phyloP scores from a whole-genome alignment of 2,888 invertebrate species.

The Sepiola atlantica region DNA sequence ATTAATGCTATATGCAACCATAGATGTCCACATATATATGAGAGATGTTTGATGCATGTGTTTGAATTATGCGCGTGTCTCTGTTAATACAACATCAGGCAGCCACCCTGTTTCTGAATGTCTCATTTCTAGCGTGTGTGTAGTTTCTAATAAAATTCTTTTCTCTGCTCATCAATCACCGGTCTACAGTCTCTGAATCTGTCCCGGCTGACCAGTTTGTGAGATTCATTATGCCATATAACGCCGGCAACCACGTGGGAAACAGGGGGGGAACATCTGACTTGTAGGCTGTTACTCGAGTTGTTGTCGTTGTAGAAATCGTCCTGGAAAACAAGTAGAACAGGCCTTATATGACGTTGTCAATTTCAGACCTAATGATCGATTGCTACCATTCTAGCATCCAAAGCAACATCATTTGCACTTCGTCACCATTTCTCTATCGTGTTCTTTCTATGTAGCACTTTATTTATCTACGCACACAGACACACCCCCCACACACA shows the following conservation, averaged over 20 bases:
- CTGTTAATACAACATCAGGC: too few relatives aligned
- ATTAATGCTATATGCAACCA: too few relatives aligned
- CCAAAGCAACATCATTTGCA: not conserved
- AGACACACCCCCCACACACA: too few relatives aligned
- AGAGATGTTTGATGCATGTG: too few relatives aligned
- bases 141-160: not conserved
- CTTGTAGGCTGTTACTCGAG: not conserved
- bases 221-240: constrained; percentile 21
- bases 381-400: not conserved
- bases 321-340: not conserved
- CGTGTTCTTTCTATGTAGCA: too few relatives aligned
- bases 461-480: too few relatives aligned
- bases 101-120: too few relatives aligned
- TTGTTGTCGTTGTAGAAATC: not conserved
- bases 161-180: not conserved
- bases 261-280: not conserved
- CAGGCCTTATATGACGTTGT: not conserved
- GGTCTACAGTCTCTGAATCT: not conserved
- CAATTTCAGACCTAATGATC: not conserved
- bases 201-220: constrained; percentile 11
- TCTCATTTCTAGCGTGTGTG: not conserved
- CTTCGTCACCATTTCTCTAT: too few relatives aligned
- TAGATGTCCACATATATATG: too few relatives aligned
- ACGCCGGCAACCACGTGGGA: not conserved
- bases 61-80: too few relatives aligned